A percentile compares a stretch with the other conserved stretches of the same genome.
Evolutionary conservation across 2,888 invertebrate genomes (phyloP).

Genomic region (Eupeodes latifasciatus): DNA sequence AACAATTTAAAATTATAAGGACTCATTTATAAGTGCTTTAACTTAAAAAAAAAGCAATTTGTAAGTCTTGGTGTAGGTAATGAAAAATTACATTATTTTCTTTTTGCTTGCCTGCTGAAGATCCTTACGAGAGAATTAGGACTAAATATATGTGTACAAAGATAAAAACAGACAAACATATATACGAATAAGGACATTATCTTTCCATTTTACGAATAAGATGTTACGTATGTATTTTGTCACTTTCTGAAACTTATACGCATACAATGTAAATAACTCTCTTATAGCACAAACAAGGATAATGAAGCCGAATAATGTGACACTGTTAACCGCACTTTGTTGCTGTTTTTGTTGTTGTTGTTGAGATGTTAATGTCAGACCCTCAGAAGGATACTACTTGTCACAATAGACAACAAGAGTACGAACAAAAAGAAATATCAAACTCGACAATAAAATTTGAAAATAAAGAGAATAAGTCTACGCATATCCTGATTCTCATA

Average conservation of each 20-base stretch:
- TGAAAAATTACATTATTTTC: no score
- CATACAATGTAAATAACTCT: background rate
- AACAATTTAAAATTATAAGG: no score
- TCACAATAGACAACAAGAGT: background rate
- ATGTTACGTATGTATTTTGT: slow-evolving; percentile 32
- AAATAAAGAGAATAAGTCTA: slow-evolving; percentile 47
- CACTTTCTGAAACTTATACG: background rate
- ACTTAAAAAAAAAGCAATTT: no score
- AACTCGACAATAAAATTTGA: slow-evolving; percentile 70
- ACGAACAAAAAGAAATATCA: slow-evolving; percentile 44
- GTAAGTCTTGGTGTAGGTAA: no score
- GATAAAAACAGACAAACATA: background rate
- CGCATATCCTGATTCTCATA: background rate
- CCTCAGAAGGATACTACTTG: slow-evolving; percentile 1
- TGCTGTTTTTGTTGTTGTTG: no score
- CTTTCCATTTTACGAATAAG: slow-evolving; percentile 4
- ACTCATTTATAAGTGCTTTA: no score
- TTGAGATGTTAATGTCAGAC: slow-evolving; percentile 17
- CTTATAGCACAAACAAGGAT: background rate
- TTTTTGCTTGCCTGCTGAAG: no score
- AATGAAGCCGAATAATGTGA: slow-evolving; percentile 46
- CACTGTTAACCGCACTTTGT: slow-evolving; percentile 50
- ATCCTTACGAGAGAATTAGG: no score
- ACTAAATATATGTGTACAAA: background rate
- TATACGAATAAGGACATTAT: background rate